Base-by-base conservation (phyloP, 2,888 invertebrate genomes). In the Trachelus troglodyta region DNA sequence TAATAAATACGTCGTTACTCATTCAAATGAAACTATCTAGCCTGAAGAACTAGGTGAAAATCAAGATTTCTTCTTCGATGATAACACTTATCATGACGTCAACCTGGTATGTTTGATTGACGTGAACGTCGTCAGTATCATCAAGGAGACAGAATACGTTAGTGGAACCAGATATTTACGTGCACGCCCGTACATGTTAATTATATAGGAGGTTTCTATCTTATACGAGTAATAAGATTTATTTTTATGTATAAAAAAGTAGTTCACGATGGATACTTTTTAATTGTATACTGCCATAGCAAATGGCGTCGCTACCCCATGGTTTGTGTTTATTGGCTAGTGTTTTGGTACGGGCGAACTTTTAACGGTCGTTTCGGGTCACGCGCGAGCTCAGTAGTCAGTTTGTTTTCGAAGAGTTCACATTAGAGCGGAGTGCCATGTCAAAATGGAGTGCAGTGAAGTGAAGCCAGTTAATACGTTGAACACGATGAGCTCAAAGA, bases 371-470 rank as follows among this genome's bases (percentile, higher is more conserved):
- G n/a, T 71, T 31, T 31, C 71, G 33, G 71, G 71, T 34, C 71
- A 71, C 33, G 71, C 71, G 9, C 9, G 34, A 71, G n/a, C 33
- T 34, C 71, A 31, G 33, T 71, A 71, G 33, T 71, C 71, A 31
- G 71, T 71, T 71, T 71, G 71, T 71, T 71, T 71, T 71, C 71
- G 71, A 71, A 33, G 33, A 3, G 71, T 71, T 56, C 56, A 2
- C 56, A 23, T 9, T 56, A 2, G 23, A 23, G 56, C 56, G 9
- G 23, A 23, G 56, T 56, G 56, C 56, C 56, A 56, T 56, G 56
- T 56, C 23, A 56, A 56, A 56, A 56, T 56, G 71, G 33, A 34
- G 71, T 71, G 71, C 71, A 34, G 34, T 71, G 31, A 15, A 34
- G 71, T 71, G 30, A 71, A 31, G 23, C 23, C 56, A 56, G 23